These are phyloP conservation scores for Scaptomyza pallida DNA, from an alignment of 1,140 invertebrate species.

Conservation along the genomic window DNA sequence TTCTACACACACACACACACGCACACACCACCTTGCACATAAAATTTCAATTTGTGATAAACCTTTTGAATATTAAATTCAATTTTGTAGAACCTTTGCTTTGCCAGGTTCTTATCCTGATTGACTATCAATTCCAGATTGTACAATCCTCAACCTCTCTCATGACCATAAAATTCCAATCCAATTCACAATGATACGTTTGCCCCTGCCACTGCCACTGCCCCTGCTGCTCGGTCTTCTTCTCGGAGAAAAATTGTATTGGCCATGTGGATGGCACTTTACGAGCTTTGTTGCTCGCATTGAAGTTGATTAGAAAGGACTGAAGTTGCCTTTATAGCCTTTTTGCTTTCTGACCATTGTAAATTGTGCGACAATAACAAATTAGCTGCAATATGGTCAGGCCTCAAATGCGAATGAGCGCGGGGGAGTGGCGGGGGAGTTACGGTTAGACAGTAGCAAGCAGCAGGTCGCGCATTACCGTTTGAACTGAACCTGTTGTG, in stretches of 20 bases:
- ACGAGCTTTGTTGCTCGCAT: conserved; percentile 52
- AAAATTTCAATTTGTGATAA: background rate
- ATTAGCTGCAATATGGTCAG: conserved; percentile 64
- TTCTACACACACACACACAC: too few relatives aligned
- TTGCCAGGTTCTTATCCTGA: conserved; percentile 18
- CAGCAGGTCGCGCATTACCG: conserved; percentile 28
- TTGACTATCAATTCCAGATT: conserved; percentile 13
- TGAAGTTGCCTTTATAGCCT: conserved; percentile 35
- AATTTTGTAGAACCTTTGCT: background rate
- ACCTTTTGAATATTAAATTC: conserved; percentile 8
- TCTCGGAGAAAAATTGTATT: conserved; percentile 73
- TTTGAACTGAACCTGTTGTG: conserved; percentile 60
- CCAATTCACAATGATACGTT: conserved; percentile 24
- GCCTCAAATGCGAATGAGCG: conserved; percentile 9
- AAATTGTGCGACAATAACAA: conserved; percentile 77
- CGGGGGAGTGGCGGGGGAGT: background rate
- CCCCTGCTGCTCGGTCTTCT: too few relatives aligned
- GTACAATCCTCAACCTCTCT: conserved; percentile 3
- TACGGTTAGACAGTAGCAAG: background rate
- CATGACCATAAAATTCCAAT: conserved; percentile 30
- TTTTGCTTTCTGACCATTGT: conserved; percentile 30
- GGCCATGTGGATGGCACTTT: conserved; percentile 59
- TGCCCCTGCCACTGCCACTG: too few relatives aligned
- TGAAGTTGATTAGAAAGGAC: conserved; percentile 69
- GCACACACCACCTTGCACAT: too few relatives aligned